Conservation (phyloP, 2,797 vertebrate species). For the Lycodopsis pacificus region DNA sequence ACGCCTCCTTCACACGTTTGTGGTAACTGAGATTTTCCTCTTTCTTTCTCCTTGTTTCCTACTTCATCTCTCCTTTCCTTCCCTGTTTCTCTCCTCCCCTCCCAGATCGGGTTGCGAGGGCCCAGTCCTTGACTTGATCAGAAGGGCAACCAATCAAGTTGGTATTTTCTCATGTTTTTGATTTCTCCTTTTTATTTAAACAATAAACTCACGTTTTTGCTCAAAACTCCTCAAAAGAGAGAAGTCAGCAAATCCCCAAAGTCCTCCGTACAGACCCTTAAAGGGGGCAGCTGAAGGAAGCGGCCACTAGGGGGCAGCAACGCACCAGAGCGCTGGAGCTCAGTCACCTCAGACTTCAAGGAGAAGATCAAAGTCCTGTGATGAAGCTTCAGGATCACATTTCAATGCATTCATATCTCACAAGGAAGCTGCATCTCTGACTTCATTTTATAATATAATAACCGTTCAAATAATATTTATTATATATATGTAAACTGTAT, state of each 20-base stretch:
- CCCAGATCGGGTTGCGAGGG: slow-evolving; percentile 84
- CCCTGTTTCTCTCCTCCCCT: slow-evolving; percentile 63
- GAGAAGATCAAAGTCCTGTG: background rate
- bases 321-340: background rate
- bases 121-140: slow-evolving; percentile 84
- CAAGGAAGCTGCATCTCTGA: no score
- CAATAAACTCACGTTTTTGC: slow-evolving; percentile 14
- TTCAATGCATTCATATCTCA: no score
- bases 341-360: slow-evolving; percentile 1
- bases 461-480: no score
- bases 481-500: no score
- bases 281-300: slow-evolving; percentile 4
- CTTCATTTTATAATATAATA: no score
- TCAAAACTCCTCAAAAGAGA: slow-evolving; percentile 12
- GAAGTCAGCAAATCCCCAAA: background rate
- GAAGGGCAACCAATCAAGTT: slow-evolving; percentile 77
- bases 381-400: no score
- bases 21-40: slow-evolving; percentile 70
- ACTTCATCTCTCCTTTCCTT: slow-evolving; percentile 31
- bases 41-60: slow-evolving; percentile 45
- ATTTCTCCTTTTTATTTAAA: slow-evolving; percentile 26
- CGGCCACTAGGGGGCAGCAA: slow-evolving; percentile 67
- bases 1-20: slow-evolving; percentile 44
- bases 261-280: slow-evolving; percentile 3
- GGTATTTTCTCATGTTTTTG: slow-evolving; percentile 61